Conservation (phyloP, 2,113 vertebrate genomes). For the Pseudonaja textilis region DNA sequence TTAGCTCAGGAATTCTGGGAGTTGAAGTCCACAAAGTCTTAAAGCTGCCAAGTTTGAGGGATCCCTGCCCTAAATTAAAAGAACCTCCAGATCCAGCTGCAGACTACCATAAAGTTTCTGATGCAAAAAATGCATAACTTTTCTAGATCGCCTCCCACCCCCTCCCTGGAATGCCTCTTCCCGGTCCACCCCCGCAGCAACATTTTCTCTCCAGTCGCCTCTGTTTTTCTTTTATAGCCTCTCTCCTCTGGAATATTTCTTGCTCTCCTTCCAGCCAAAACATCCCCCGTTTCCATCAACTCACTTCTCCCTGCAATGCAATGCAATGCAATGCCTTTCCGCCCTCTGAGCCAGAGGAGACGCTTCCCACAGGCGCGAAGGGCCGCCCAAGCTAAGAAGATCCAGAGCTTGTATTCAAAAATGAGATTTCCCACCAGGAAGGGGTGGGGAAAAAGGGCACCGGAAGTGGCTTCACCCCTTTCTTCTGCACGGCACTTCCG, state of each 20-base stretch:
- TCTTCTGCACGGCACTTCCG: background rate
- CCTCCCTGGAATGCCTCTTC: background rate
- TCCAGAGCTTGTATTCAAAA: background rate
- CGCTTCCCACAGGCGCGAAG: background rate
- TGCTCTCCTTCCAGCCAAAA: background rate
- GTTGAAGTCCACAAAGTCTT: too few relatives aligned
- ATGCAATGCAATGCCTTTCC: background rate
- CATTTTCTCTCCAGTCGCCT: background rate
- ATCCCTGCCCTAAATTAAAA: too few relatives aligned
- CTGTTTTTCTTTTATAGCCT: background rate
- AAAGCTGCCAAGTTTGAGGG: too few relatives aligned
- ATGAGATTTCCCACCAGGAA: constrained; percentile 15
- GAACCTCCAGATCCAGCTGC: background rate
- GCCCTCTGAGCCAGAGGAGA: background rate
- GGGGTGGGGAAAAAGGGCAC: background rate
- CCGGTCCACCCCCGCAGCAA: background rate
- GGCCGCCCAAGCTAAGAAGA: background rate
- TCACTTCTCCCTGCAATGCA: background rate
- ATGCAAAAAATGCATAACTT: background rate
- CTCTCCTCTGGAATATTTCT: background rate
- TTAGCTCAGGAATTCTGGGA: too few relatives aligned
- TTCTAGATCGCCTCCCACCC: background rate
- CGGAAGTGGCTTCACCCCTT: background rate
- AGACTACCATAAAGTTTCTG: background rate
- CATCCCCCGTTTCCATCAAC: background rate